Evolutionary conservation across 2,113 vertebrate species (phyloP), one percentile per base, ranked within the genome.

Genomic region (Propithecus coquereli): DNA sequence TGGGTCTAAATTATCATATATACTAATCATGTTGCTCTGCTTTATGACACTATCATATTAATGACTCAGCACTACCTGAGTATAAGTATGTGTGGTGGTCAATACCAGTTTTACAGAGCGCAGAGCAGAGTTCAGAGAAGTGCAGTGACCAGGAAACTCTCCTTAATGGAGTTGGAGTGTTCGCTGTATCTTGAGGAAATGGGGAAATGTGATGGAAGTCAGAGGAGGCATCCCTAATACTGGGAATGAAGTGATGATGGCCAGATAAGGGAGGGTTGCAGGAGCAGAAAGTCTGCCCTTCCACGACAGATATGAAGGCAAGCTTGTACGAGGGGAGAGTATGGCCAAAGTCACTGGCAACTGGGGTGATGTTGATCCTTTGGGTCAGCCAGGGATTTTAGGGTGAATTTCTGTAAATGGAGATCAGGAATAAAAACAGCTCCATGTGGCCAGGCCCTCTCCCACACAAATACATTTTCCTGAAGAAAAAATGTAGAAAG

Each of bases 371-470:
- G 40, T 97, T 65, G 3, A 98, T 91, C 66, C 57, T 97, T 92
- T 23, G 50, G 54, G 13, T 96, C 76, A 34, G 89, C 34, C 17
- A 77, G 2, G 73, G 98, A 6, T 61, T 98, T 98, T 94, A 98
- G 88, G 73, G 9, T 95, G 50, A 98, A 98, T n/a, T 98, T 98
- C 94, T 98, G 98, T 93, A 87, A 43, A 98, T 98, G 23, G 74
- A 6, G 71, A 96, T 97, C 47, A 98, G 90, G 95, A 98, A 98
- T 71, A 98, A 32, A 94, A 98, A 98, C 82, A 98, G 0, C 54
- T 98, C 98, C 97, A 98, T 97, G 27, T 95, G 47, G 98, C 98
- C 96, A 98, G 92, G 45, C 97, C 94, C 77, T 98, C 98, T 84
- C 98, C 98, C 22, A 57, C 82, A 93, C 98, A 98, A 0, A 96